Percentiles rank a stretch among this genome's conserved stretches.
Conservation (phyloP, 2,113 vertebrate genomes). For the Macrotis lagotis region DNA sequence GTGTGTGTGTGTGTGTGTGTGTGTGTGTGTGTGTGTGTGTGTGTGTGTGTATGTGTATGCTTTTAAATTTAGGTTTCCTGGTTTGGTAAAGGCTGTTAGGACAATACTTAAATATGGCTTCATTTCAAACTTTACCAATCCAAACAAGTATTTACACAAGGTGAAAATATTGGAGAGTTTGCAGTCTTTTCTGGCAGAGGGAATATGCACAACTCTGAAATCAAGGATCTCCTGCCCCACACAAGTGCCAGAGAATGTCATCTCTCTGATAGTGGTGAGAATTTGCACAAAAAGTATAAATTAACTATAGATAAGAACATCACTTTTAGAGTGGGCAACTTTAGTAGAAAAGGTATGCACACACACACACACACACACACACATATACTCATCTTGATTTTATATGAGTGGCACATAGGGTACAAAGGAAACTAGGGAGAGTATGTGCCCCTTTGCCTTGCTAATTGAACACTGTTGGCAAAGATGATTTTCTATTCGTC, state of each 20-base stretch:
- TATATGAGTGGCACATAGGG: background rate
- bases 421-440: background rate
- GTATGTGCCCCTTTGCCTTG: background rate
- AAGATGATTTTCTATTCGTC: slow-evolving; percentile 3
- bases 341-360: background rate
- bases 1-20: slow-evolving; percentile 3
- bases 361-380: background rate
- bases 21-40: background rate
- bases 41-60: background rate
- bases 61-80: slow-evolving; percentile 71
- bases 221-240: background rate
- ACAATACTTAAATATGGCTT: slow-evolving; percentile 76
- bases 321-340: background rate
- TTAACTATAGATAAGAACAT: background rate
- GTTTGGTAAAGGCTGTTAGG: slow-evolving; percentile 77
- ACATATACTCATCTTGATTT: background rate
- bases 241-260: background rate
- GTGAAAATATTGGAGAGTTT: background rate
- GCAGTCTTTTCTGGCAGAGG: background rate
- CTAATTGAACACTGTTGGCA: slow-evolving; percentile 38
- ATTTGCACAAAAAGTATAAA: background rate
- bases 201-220: background rate
- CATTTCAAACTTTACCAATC: slow-evolving; percentile 72
- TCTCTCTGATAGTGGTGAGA: background rate
- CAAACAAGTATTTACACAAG: slow-evolving; percentile 63